These are phyloP conservation scores for Mesaphorura yosii DNA, from an alignment of 1,140 invertebrate genomes.

Conservation along the genomic window DNA sequence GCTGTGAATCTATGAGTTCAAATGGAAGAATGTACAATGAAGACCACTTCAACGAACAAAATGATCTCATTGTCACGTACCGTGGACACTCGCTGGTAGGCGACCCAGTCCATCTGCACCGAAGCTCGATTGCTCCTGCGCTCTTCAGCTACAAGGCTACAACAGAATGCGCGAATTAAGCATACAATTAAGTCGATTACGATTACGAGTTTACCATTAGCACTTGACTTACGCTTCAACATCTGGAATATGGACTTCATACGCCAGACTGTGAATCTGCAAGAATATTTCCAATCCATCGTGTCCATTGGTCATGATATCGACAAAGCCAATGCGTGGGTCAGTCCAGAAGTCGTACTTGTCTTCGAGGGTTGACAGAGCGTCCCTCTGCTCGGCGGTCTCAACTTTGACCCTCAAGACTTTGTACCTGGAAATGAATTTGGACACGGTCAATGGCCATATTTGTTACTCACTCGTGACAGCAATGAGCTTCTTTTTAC, in stretches of 20 bases:
- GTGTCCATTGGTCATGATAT: background rate
- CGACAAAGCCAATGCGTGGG: background rate
- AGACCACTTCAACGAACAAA: too few species aligned
- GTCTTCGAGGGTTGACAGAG: background rate
- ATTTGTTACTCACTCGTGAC: too few species aligned
- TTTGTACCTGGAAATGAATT: too few species aligned
- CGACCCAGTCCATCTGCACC: background rate
- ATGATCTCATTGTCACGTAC: too few species aligned
- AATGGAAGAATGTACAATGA: too few species aligned
- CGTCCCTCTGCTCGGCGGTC: background rate
- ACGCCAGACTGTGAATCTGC: background rate
- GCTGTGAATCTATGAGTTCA: slow-evolving; percentile 41
- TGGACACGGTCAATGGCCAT: too few species aligned
- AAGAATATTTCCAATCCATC: background rate
- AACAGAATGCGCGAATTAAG: too few species aligned
- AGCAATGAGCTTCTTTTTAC: too few species aligned
- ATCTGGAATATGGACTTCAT: background rate
- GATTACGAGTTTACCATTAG: too few species aligned
- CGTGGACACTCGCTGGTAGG: background rate
- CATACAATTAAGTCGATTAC: too few species aligned
- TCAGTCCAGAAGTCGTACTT: background rate
- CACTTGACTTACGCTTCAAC: background rate
- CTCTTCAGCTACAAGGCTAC: background rate
- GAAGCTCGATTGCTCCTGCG: background rate
- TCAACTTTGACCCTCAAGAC: background rate